These are phyloP conservation scores for Zaprionus ornatus DNA, from an alignment of 1,140 invertebrate genomes.

Conservation along the genomic window DNA sequence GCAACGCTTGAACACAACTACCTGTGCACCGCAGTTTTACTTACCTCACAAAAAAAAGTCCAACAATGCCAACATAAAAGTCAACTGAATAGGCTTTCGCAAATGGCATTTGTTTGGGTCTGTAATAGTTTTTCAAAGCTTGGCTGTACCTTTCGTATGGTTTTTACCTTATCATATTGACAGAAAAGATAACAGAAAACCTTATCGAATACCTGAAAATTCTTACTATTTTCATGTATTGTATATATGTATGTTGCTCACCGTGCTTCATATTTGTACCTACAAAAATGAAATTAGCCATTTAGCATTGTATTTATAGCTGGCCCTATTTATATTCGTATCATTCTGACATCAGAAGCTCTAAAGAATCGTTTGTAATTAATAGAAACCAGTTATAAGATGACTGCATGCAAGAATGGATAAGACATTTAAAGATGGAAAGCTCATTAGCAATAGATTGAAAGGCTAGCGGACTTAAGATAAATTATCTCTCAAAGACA, in stretches of 20 bases:
- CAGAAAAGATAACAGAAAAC: not conserved
- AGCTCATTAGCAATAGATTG: not conserved
- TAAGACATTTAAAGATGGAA: not conserved
- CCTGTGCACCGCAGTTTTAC: too few relatives aligned
- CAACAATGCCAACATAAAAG: too few relatives aligned
- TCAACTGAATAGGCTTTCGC: too few relatives aligned
- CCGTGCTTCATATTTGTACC: not conserved
- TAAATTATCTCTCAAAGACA: slow-evolving; percentile 13
- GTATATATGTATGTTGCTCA: not conserved
- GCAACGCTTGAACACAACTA: too few relatives aligned
- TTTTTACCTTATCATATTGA: not conserved
- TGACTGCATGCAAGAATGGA: not conserved
- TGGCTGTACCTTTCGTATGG: not conserved
- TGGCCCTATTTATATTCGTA: not conserved
- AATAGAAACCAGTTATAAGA: slow-evolving; percentile 6
- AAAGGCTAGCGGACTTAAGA: not conserved
- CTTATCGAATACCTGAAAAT: slow-evolving; percentile 17
- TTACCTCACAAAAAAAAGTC: too few relatives aligned
- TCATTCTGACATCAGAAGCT: not conserved
- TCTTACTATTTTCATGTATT: slow-evolving; percentile 5
- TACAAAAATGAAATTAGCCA: not conserved
- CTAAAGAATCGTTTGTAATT: not conserved
- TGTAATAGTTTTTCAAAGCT: not conserved
- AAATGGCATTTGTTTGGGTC: too few relatives aligned
- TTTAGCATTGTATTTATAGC: not conserved